Conservation (phyloP, 2,797 vertebrate species). For the Valencia hispanica region DNA sequence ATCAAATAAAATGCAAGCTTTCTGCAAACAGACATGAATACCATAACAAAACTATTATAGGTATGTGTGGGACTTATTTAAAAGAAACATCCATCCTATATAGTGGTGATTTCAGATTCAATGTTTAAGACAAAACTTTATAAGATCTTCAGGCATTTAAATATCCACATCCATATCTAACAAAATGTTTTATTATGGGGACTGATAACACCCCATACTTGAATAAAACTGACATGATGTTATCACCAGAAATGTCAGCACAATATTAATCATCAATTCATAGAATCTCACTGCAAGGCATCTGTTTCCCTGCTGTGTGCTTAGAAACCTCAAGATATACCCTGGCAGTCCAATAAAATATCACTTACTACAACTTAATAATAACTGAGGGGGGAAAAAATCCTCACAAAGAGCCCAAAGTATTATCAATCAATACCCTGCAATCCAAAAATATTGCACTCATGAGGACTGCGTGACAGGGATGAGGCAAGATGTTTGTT, state of each 20-base stretch:
- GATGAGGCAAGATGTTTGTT: slow-evolving; percentile 26
- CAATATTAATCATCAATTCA: slow-evolving; percentile 28
- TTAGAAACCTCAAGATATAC: slow-evolving; percentile 41
- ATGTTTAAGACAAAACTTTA: slow-evolving; percentile 29
- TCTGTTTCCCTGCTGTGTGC: slow-evolving; percentile 20
- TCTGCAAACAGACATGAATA: slow-evolving; percentile 8
- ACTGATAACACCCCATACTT: slow-evolving; percentile 40
- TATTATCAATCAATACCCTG: slow-evolving; percentile 57
- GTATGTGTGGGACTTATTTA: slow-evolving; percentile 7
- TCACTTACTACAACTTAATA: no score
- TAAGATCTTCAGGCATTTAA: slow-evolving; percentile 24
- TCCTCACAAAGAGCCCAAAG: slow-evolving; percentile 49
- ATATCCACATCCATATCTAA: slow-evolving; percentile 16
- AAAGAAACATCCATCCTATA: slow-evolving; percentile 36
- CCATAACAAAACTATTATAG: slow-evolving; percentile 33
- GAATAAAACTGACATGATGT: slow-evolving; percentile 26
- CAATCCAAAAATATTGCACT: slow-evolving; percentile 45
- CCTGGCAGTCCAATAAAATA: slow-evolving; percentile 47
- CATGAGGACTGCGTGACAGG: slow-evolving; percentile 40
- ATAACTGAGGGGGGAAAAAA: slow-evolving; percentile 47
- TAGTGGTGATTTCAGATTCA: slow-evolving; percentile 23
- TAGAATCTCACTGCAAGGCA: slow-evolving; percentile 6
- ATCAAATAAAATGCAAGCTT: neutral
- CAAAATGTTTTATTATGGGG: slow-evolving; percentile 27
- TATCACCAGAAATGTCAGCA: slow-evolving; percentile 32